These are phyloP conservation scores for Agapornis canus DNA, from an alignment of 2,797 vertebrate genomes.

Conservation along the genomic window DNA sequence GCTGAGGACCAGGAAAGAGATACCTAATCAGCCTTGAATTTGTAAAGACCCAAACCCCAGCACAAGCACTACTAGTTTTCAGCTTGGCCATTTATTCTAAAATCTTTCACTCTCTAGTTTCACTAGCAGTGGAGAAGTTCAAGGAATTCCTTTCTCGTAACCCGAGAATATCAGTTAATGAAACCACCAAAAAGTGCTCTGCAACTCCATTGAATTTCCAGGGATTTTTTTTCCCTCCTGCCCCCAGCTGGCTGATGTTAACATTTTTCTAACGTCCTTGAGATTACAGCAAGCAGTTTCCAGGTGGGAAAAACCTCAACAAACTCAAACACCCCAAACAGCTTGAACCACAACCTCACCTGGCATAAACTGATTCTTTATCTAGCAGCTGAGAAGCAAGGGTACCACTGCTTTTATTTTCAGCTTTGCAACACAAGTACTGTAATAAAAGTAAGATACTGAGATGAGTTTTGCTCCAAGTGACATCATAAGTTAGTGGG, in stretches of 20 bases:
- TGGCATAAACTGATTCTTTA: constrained; percentile 1
- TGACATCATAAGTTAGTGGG: constrained; percentile 12
- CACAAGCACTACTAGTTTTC: not conserved
- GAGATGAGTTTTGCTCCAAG: constrained; percentile 12
- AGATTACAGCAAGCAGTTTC: not conserved
- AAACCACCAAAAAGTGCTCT: constrained; percentile 42
- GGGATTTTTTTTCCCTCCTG: constrained; percentile 2
- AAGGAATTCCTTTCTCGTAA: constrained; percentile 60
- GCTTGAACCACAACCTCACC: constrained; percentile 1
- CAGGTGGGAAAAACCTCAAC: not conserved
- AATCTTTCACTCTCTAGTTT: constrained; percentile 15
- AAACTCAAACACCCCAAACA: not conserved
- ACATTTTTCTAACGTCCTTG: constrained; percentile 12
- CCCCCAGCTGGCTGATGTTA: constrained; percentile 42
- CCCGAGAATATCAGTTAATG: constrained; percentile 61
- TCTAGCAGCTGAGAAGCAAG: not conserved
- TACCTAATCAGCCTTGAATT: not conserved
- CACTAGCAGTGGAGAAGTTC: not conserved
- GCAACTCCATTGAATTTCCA: constrained; percentile 50
- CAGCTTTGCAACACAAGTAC: not conserved
- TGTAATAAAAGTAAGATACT: not conserved
- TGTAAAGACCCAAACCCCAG: not conserved
- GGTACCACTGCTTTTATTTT: constrained; percentile 16
- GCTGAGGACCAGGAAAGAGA: not conserved
- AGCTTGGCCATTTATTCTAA: constrained; percentile 1